Base-by-base conservation (phyloP, 2,797 vertebrate species). In the Graptemys geographica region DNA sequence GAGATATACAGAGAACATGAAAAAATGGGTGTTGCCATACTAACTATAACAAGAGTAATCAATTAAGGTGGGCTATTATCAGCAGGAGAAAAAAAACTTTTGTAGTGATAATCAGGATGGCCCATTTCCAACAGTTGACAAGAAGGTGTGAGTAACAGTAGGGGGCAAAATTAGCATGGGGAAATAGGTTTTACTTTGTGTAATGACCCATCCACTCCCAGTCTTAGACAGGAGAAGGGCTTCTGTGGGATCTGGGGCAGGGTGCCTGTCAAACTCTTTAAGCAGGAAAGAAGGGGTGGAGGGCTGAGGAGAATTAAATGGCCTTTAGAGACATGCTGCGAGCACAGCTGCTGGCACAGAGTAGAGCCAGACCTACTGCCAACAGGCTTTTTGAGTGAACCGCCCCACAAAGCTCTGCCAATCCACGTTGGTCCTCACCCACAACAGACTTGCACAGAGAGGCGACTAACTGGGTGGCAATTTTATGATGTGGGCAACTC, bases 401-500 rank as follows among this genome's bases (percentile, higher is more conserved):
- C 44, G 87, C 47, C 11, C 37, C 19, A 33, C 31, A 3, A 76
- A 41, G 65, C 0, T 0, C 33, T 81, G 84, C 76, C 12, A n/a
- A 81, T 79, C 83, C 11, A 5, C 86, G 88, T 80, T 2, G 33
- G 4, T 92, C 87, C 88, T 4, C 59, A 93, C 81, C 85, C 52
- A 59, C 28, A 3, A 84, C 83, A 79, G 74, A 44, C 62, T 49
- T n/a, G 52, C 49, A 1, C 1, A 8, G 47, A 0, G 65, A 57
- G 41, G 91, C 79, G 37, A 86, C 90, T 84, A 57, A 92, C 80
- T n/a, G 12, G 94, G 16, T 15, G 3, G 89, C 96, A 87, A 83
- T 3, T 56, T 93, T 90, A 83, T 83, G 92, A 94, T 69, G 94
- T 96, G 96, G 97, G 96, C 93, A 86, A 88, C 72, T 62, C 0